phyloP scores from a whole-genome alignment of 2,113 vertebrate species.

The Zeus faber region DNA sequence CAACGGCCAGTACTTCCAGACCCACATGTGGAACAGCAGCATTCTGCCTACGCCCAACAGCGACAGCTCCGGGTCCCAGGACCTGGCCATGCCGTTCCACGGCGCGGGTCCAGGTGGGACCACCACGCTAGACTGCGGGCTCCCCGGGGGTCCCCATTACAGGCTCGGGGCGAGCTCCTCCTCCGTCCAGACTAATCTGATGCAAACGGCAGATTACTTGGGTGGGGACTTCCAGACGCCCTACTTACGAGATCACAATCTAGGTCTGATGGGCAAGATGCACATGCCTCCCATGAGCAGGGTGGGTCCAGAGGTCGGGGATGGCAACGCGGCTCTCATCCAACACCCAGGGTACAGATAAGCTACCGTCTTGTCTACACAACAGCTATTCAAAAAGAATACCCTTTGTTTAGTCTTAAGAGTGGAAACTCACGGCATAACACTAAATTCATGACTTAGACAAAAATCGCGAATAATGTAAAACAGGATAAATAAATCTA shows the following conservation, averaged over 20 bases:
- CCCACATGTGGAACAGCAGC: conserved; percentile 89
- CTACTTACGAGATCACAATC: conserved; percentile 97
- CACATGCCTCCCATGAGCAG: conserved; percentile 89
- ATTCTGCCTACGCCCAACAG: conserved; percentile 97
- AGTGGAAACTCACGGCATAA: conserved; percentile 46
- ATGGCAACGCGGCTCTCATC: conserved; percentile 91
- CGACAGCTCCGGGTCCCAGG: conserved; percentile 98
- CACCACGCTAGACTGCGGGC: conserved; percentile 85
- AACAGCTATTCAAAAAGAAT: conserved; percentile 56
- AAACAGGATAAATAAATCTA: conserved; percentile 71
- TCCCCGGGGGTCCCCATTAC: conserved; percentile 84
- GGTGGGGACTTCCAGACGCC: conserved; percentile 96
- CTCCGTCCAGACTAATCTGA: conserved; percentile 86
- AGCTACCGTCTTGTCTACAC: conserved; percentile 79
- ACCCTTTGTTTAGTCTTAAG: conserved; percentile 74
- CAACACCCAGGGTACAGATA: conserved; percentile 99
- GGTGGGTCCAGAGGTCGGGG: conserved; percentile 82
- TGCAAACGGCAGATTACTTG: conserved; percentile 97
- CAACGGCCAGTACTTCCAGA: conserved; percentile 95
- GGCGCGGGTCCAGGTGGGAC: conserved; percentile 80
- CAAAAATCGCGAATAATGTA: conserved; percentile 62
- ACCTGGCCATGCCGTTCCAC: conserved; percentile 91
- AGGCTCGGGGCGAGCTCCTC: conserved; percentile 81
- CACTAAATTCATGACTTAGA: conserved; percentile 63
- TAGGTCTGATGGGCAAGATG: conserved; percentile 92